phyloP scores from a whole-genome alignment of 1,140 invertebrate genomes.

The Scaptomyza pallida region DNA sequence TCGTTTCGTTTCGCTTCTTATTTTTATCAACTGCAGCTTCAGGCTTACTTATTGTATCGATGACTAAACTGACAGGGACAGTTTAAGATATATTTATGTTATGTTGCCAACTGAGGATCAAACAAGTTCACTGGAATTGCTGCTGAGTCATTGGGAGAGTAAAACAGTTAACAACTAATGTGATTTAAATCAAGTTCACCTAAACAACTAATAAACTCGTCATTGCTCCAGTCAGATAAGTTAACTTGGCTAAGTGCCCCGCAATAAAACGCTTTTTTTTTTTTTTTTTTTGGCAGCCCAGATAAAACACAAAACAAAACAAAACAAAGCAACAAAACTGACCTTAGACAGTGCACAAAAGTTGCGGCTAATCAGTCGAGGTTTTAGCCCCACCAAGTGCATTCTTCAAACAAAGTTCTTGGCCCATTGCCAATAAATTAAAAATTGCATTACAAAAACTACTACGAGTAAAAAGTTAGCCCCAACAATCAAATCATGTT shows the following conservation, averaged over 20 bases:
- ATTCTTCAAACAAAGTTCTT: slow-evolving; percentile 27
- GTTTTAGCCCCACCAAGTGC: slow-evolving; percentile 2
- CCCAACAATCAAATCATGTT: slow-evolving; percentile 26
- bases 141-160: slow-evolving; percentile 18
- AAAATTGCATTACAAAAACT: slow-evolving; percentile 22
- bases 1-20: slow-evolving; percentile 18
- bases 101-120: slow-evolving; percentile 25
- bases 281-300: not conserved
- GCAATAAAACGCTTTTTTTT: slow-evolving; percentile 19
- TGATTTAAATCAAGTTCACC: not conserved
- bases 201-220: not conserved
- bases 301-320: slow-evolving; percentile 22
- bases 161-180: not conserved
- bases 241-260: slow-evolving; percentile 17
- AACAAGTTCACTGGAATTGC: slow-evolving; percentile 34
- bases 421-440: slow-evolving; percentile 57
- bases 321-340: slow-evolving; percentile 52
- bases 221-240: slow-evolving; percentile 29
- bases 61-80: slow-evolving; percentile 32
- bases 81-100: slow-evolving; percentile 10
- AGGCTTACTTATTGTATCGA: slow-evolving; percentile 5
- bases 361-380: slow-evolving; percentile 16
- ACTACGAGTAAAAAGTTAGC: not conserved
- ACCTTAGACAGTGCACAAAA: slow-evolving; percentile 60
- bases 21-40: slow-evolving; percentile 30